Percentiles rank a stretch among this genome's conserved stretches.
Evolutionary conservation across 2,888 invertebrate species (phyloP).

Genomic region (Plemyria rubiginata): DNA sequence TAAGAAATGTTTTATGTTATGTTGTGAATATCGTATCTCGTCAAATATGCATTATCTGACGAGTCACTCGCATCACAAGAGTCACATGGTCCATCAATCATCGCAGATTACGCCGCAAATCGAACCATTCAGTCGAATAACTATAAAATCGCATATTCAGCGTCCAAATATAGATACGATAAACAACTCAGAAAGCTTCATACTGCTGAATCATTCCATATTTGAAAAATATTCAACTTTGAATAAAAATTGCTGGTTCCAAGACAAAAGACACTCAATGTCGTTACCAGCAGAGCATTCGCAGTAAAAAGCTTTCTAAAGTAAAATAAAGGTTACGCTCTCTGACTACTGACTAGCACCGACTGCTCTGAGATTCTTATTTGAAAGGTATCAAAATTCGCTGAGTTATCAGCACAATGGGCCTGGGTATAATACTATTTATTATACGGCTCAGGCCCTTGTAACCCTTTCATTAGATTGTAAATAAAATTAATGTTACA

Average conservation of each 20-base stretch:
- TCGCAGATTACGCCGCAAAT: constrained; percentile 69
- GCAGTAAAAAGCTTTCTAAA: constrained; percentile 52
- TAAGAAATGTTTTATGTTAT: constrained; percentile 14
- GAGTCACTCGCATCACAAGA: constrained; percentile 64
- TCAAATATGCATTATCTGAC: constrained; percentile 58
- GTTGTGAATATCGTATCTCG: constrained; percentile 42
- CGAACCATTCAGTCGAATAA: constrained; percentile 66
- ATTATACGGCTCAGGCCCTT: constrained; percentile 41
- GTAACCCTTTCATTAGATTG: constrained; percentile 13
- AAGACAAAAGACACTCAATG: constrained; percentile 60
- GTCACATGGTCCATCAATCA: constrained; percentile 68
- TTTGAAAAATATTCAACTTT: constrained; percentile 52
- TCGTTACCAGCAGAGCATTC: constrained; percentile 49
- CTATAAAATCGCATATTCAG: constrained; percentile 74
- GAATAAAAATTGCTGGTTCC: constrained; percentile 57
- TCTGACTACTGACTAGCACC: constrained; percentile 43
- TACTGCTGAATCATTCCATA: constrained; percentile 63
- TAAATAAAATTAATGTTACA: constrained; percentile 1
- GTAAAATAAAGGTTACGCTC: constrained; percentile 51
- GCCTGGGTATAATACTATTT: constrained; percentile 52
- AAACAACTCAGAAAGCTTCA: constrained; percentile 65
- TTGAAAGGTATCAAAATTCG: constrained; percentile 65
- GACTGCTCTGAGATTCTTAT: constrained; percentile 58
- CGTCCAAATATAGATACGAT: constrained; percentile 62
- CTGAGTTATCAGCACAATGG: constrained; percentile 62